Evolutionary conservation across 2,113 vertebrate species (phyloP).

Genomic region (Fregata magnificens): DNA sequence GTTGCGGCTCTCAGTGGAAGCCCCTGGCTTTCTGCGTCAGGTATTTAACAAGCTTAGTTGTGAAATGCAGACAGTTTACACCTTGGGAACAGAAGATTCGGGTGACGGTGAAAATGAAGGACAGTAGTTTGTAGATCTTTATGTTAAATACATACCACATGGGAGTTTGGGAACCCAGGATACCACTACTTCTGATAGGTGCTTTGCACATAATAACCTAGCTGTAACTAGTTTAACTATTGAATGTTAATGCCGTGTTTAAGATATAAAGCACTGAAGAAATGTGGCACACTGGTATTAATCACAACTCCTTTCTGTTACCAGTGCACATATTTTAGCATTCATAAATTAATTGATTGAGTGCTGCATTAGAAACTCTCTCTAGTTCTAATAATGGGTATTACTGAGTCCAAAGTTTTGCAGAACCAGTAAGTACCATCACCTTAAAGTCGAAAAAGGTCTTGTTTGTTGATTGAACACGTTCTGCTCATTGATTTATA

Average conservation of each 20-base stretch:
- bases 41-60: neutral
- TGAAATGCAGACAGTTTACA: neutral
- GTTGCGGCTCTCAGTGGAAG: neutral
- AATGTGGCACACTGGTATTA: neutral
- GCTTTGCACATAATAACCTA: neutral
- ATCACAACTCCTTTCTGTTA: neutral
- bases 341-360: neutral
- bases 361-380: neutral
- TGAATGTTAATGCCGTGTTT: neutral
- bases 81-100: neutral
- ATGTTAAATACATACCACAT: neutral
- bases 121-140: neutral
- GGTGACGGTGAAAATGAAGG: neutral
- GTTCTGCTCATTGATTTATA: neutral
- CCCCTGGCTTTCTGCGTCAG: neutral
- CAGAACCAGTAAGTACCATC: neutral
- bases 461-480: neutral
- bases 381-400: neutral
- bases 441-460: neutral
- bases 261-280: neutral
- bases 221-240: neutral
- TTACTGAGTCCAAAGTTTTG: neutral
- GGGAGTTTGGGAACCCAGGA: neutral
- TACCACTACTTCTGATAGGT: neutral
- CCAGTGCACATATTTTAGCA: neutral